These are phyloP conservation scores for Carterocephalus palaemon DNA, from an alignment of 2,888 invertebrate genomes.

Conservation along the genomic window DNA sequence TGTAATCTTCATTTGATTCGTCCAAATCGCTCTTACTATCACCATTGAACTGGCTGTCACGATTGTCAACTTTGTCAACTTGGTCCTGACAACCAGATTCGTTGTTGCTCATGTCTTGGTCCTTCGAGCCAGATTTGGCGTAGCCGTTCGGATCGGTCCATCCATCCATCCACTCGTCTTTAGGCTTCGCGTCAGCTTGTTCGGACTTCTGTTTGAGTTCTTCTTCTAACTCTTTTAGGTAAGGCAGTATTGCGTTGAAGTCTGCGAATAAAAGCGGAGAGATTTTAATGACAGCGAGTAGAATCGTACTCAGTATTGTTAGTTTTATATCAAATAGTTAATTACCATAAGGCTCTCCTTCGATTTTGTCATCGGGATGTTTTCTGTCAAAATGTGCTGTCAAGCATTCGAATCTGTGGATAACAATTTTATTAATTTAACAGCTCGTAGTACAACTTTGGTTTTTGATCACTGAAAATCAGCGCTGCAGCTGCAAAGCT, in stretches of 20 bases:
- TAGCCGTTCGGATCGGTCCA: slow-evolving; percentile 16
- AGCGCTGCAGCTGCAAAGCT: too few relatives aligned
- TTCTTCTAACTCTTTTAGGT: slow-evolving; percentile 64
- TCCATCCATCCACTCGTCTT: slow-evolving; percentile 38
- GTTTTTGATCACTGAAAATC: too few relatives aligned
- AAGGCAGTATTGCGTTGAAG: slow-evolving; percentile 68
- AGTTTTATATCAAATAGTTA: background rate
- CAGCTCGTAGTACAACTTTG: too few relatives aligned
- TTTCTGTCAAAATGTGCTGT: slow-evolving; percentile 65
- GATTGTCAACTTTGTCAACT: too few relatives aligned
- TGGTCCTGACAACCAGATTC: too few relatives aligned
- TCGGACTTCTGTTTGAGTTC: slow-evolving; percentile 47
- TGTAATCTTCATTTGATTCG: too few relatives aligned
- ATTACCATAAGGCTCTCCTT: slow-evolving; percentile 68
- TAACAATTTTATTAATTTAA: too few relatives aligned
- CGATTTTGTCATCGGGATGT: slow-evolving; percentile 64
- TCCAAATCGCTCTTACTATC: too few relatives aligned
- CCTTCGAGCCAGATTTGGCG: background rate
- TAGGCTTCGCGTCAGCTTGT: slow-evolving; percentile 32
- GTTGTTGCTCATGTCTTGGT: slow-evolving; percentile 23
- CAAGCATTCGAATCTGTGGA: slow-evolving; percentile 59
- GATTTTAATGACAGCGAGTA: background rate
- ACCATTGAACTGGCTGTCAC: too few relatives aligned
- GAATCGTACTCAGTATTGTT: background rate
- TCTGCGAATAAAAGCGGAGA: slow-evolving; percentile 41